Percentiles rank a stretch among this genome's conserved stretches.
Conservation (phyloP, 1,140 invertebrate species). For the Pseudomyrmex pallidus region DNA sequence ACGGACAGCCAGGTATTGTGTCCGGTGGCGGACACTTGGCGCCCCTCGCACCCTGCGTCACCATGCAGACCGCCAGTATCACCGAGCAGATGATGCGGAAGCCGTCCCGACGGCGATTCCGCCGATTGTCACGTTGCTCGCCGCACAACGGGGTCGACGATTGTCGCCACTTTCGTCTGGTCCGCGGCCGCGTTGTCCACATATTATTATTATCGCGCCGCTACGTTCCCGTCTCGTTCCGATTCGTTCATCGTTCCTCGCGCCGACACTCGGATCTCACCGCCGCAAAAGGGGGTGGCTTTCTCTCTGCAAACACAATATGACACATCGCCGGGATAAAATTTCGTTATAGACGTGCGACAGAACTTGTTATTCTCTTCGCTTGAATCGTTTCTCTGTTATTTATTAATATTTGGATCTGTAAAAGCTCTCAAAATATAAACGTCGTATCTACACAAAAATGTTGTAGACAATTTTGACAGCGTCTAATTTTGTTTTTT, state of each 20-base stretch:
- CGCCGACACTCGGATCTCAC: slow-evolving; percentile 30
- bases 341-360: slow-evolving; percentile 10
- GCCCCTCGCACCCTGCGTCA: slow-evolving; percentile 69
- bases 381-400: too few relatives aligned
- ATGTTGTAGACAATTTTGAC: too few relatives aligned
- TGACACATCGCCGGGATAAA: slow-evolving; percentile 5
- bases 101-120: slow-evolving; percentile 60
- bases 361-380: not conserved
- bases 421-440: too few relatives aligned
- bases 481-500: too few relatives aligned
- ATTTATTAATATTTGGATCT: too few relatives aligned
- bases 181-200: slow-evolving; percentile 78
- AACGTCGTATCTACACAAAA: too few relatives aligned
- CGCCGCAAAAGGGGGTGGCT: not conserved
- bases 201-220: slow-evolving; percentile 77
- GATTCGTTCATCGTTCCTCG: slow-evolving; percentile 72
- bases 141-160: slow-evolving; percentile 59
- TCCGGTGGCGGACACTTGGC: slow-evolving; percentile 82
- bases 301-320: slow-evolving; percentile 54
- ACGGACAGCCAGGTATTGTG: slow-evolving; percentile 89
- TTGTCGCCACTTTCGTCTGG: slow-evolving; percentile 76
- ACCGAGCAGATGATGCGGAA: slow-evolving; percentile 76
- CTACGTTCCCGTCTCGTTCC: slow-evolving; percentile 58
- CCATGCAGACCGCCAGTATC: slow-evolving; percentile 72
- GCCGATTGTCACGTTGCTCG: slow-evolving; percentile 47